A percentile compares a stretch with the other conserved stretches of the same genome.
phyloP scores from a whole-genome alignment of 2,113 vertebrate species.

The Plecturocebus donacophilus region DNA sequence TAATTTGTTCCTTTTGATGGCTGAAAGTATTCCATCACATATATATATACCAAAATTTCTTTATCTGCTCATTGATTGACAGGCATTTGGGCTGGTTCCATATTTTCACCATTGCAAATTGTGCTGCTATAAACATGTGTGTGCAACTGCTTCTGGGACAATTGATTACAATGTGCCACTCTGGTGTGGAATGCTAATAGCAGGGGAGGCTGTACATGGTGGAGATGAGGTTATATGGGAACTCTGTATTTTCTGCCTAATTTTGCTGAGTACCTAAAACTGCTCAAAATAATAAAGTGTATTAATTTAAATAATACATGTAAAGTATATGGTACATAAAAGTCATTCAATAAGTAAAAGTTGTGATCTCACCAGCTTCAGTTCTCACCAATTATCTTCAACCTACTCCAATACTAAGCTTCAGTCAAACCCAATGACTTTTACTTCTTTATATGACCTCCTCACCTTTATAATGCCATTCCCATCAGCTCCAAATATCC shows the following conservation, averaged over 20 bases:
- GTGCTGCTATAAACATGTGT: no score
- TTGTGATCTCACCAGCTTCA: neutral
- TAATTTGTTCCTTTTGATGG: no score
- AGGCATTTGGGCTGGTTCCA: no score
- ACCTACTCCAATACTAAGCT: neutral
- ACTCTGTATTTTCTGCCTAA: neutral
- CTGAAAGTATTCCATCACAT: no score
- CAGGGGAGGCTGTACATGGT: neutral
- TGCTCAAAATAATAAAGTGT: neutral
- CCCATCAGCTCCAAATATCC: neutral
- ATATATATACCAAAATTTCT: no score
- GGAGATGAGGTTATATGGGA: neutral
- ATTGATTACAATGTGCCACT: no score
- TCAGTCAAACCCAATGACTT: neutral
- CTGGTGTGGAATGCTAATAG: neutral
- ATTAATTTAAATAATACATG: neutral
- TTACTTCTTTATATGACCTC: neutral
- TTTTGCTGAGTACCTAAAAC: neutral
- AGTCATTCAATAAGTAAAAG: neutral
- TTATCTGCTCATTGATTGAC: no score
- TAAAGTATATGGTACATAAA: neutral
- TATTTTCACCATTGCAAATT: no score
- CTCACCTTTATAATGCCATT: neutral
- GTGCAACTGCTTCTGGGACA: no score
- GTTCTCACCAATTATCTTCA: neutral